Percentiles rank a stretch among this genome's conserved stretches.
phyloP scores from a whole-genome alignment of 2,888 invertebrate genomes.

The Nyleta sp. region DNA sequence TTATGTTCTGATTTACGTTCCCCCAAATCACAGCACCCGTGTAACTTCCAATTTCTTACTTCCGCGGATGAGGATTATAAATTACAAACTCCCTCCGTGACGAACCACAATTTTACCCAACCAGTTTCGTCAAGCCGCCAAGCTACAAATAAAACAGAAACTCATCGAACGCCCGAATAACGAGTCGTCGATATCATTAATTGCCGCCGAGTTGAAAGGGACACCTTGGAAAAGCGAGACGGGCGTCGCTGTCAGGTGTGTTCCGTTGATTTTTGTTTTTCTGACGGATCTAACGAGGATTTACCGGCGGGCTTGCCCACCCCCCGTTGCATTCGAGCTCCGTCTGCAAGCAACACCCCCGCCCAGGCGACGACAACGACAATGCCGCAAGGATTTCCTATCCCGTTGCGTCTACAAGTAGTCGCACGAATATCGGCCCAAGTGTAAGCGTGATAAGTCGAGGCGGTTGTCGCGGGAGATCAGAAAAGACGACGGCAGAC shows the following conservation, averaged over 20 bases:
- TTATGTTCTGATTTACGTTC: too few species aligned
- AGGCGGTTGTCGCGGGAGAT: constrained; percentile 54
- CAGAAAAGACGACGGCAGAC: constrained; percentile 50
- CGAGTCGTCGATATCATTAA: constrained; percentile 29
- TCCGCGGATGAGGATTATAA: too few species aligned
- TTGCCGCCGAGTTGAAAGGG: constrained; percentile 8
- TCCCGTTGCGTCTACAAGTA: constrained; percentile 35
- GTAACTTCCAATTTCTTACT: too few species aligned
- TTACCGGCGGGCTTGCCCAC: constrained; percentile 35
- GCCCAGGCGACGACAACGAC: constrained; percentile 33
- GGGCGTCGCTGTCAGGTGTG: constrained; percentile 24
- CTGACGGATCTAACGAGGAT: constrained; percentile 65
- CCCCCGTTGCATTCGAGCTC: constrained; percentile 35
- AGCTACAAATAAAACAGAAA: too few species aligned
- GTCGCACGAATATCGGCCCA: constrained; percentile 43
- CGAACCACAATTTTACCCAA: too few species aligned
- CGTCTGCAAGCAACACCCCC: constrained; percentile 38
- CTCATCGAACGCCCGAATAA: background rate
- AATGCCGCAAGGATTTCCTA: constrained; percentile 51
- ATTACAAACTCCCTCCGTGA: too few species aligned
- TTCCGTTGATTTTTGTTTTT: constrained; percentile 62
- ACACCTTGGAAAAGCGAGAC: background rate
- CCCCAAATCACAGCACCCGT: too few species aligned
- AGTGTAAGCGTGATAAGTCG: constrained; percentile 64
- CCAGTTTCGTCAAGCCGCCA: too few species aligned